phyloP scores from a whole-genome alignment of 92 coral and sea anemone genomes.

The Galaxea fascicularis region DNA sequence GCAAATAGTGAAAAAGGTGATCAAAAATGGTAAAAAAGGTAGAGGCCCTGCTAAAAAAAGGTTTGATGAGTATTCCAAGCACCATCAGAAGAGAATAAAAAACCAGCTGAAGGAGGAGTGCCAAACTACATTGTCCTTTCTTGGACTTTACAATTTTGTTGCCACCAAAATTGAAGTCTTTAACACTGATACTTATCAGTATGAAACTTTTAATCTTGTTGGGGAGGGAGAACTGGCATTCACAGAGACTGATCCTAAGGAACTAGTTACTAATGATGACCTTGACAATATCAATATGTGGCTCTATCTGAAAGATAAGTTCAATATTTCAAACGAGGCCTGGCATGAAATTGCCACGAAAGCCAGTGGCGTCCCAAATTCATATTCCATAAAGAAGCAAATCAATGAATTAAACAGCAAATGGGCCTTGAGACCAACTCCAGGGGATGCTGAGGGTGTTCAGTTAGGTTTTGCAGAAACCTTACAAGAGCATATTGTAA shows the following conservation, averaged over 20 bases:
- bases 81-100: slow-evolving; percentile 45
- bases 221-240: slow-evolving; percentile 30
- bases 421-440: slow-evolving; percentile 61
- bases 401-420: slow-evolving; percentile 47
- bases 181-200: slow-evolving; percentile 31
- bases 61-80: slow-evolving; percentile 38
- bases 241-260: slow-evolving; percentile 43
- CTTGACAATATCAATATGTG: slow-evolving; percentile 56
- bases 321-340: slow-evolving; percentile 64
- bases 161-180: slow-evolving; percentile 52
- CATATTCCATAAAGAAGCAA: slow-evolving; percentile 29
- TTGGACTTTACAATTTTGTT: slow-evolving; percentile 47
- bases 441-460: slow-evolving; percentile 60
- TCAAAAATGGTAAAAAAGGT: slow-evolving; percentile 32
- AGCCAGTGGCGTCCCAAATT: slow-evolving; percentile 46
- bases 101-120: slow-evolving; percentile 50
- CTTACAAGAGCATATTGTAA: slow-evolving; percentile 30
- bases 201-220: slow-evolving; percentile 42
- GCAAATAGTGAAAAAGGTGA: slow-evolving; percentile 24
- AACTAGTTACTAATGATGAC: slow-evolving; percentile 40
- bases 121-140: slow-evolving; percentile 33
- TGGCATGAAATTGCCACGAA: slow-evolving; percentile 75
- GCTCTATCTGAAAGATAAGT: slow-evolving; percentile 67
- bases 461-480: slow-evolving; percentile 57
- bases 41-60: slow-evolving; percentile 57